Evolutionary conservation across 2,797 vertebrate genomes (phyloP).

Genomic region (Diceros bicornis): DNA sequence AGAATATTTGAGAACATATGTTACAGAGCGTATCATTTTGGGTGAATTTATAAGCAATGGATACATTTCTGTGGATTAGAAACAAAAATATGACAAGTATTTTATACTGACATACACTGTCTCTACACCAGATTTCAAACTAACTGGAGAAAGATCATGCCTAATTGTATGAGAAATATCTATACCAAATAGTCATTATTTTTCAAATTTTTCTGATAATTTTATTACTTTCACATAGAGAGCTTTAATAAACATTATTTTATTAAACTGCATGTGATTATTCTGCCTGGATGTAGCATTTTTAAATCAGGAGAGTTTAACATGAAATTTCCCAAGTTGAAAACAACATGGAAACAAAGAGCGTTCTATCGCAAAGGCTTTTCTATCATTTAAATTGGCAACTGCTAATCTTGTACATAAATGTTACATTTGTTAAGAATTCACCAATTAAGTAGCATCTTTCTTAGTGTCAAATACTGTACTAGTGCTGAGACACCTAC

Average conservation of each 20-base stretch:
- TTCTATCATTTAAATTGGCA: neutral
- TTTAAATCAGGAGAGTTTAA: conserved; percentile 37
- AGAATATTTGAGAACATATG: neutral
- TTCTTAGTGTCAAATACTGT: neutral
- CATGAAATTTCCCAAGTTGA: neutral
- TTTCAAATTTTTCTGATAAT: neutral
- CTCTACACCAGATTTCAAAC: neutral
- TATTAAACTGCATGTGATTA: neutral
- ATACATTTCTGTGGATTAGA: neutral
- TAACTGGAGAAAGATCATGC: neutral
- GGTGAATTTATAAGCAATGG: neutral
- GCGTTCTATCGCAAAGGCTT: neutral
- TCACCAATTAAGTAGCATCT: neutral
- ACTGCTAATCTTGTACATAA: neutral
- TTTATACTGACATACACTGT: neutral
- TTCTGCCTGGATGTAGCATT: neutral
- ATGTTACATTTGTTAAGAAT: neutral
- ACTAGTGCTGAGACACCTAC: neutral
- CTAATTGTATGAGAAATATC: neutral
- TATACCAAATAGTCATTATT: conserved; percentile 24
- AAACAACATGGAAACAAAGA: neutral
- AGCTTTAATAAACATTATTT: neutral
- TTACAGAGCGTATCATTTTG: neutral
- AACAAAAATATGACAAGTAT: neutral
- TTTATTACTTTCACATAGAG: neutral